phyloP scores from a whole-genome alignment of 1,140 invertebrate species.

The Acromyrmex echinatior region DNA sequence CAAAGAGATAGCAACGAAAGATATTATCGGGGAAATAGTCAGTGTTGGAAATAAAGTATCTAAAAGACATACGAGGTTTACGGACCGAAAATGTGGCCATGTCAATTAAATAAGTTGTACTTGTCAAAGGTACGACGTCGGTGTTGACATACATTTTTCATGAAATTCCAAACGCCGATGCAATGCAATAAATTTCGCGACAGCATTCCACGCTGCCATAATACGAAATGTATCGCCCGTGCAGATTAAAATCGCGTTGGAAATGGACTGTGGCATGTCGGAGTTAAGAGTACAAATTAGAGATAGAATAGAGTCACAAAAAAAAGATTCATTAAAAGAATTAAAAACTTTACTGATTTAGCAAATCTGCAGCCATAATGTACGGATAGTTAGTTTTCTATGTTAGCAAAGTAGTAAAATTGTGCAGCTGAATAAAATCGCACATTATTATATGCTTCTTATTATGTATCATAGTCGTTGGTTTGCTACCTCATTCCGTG shows the following conservation, averaged over 20 bases:
- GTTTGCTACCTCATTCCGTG: background rate
- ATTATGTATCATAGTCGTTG: conserved; percentile 26
- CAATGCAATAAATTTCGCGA: conserved; percentile 13
- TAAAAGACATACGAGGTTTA: background rate
- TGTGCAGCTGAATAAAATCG: conserved; percentile 21
- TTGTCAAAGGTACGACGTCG: background rate
- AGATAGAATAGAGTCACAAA: background rate
- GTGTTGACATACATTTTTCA: conserved; percentile 7
- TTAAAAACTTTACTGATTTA: no score
- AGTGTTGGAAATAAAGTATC: background rate
- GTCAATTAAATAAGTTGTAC: conserved; percentile 8
- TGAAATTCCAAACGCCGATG: background rate
- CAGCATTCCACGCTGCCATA: conserved; percentile 14
- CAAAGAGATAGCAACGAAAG: background rate
- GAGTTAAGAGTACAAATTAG: background rate
- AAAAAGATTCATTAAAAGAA: no score
- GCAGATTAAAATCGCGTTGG: conserved; percentile 25
- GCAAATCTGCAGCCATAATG: no score
- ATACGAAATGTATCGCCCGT: background rate
- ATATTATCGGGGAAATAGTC: background rate
- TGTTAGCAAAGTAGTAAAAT: no score
- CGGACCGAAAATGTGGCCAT: background rate
- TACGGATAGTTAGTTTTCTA: no score
- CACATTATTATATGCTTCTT: background rate
- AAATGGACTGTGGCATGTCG: conserved; percentile 12